phyloP scores from a whole-genome alignment of 2,113 vertebrate species.

The Oryzias celebensis region DNA sequence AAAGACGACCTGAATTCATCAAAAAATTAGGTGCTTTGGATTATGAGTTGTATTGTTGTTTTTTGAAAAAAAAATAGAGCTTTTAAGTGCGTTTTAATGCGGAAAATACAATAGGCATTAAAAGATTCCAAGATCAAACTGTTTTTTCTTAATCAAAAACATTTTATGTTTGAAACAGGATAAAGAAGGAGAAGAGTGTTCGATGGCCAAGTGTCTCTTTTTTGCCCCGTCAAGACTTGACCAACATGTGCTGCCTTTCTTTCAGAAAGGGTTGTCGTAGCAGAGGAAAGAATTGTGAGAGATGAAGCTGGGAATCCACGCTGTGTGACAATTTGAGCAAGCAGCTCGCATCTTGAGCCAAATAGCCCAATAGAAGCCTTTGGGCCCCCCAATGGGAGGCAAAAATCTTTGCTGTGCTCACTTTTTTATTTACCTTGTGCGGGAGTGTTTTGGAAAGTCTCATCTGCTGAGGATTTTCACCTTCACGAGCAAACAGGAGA shows the following conservation, averaged over 20 bases:
- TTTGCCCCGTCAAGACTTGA: slow-evolving; percentile 36
- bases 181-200: slow-evolving; percentile 34
- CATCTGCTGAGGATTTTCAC: slow-evolving; percentile 23
- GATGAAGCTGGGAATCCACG: slow-evolving; percentile 59
- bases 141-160: too few species aligned
- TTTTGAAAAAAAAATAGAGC: too few species aligned
- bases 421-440: slow-evolving; percentile 10
- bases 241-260: slow-evolving; percentile 28
- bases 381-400: slow-evolving; percentile 40
- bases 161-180: slow-evolving; percentile 18
- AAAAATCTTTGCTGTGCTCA: slow-evolving; percentile 19
- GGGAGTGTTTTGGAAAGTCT: slow-evolving; percentile 4
- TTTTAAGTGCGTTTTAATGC: too few species aligned
- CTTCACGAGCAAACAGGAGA: slow-evolving; percentile 41
- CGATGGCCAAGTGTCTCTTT: slow-evolving; percentile 30
- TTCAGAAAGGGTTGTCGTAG: slow-evolving; percentile 15
- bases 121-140: too few species aligned
- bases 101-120: too few species aligned
- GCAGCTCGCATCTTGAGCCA: slow-evolving; percentile 44
- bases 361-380: slow-evolving; percentile 36
- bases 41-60: too few species aligned
- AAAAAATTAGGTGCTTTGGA: too few species aligned
- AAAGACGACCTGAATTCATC: too few species aligned
- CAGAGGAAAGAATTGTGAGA: slow-evolving; percentile 41
- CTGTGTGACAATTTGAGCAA: slow-evolving; percentile 40